Evolutionary conservation across 2,888 invertebrate species (phyloP), one percentile per base, ranked within the genome.

Genomic region (Marasmarcha lunaedactyla): DNA sequence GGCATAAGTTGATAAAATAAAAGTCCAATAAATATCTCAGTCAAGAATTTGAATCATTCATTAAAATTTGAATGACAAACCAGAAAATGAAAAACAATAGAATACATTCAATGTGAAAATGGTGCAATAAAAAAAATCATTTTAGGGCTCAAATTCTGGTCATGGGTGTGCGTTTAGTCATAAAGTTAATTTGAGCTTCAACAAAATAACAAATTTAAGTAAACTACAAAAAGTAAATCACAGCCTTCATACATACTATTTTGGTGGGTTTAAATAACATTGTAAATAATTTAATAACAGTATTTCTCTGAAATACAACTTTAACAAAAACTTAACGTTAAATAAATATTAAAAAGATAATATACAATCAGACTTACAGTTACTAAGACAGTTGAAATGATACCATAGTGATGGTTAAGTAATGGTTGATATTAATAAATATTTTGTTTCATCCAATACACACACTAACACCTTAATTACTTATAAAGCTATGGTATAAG

Each of bases 191-290:
- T 5, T 20, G 20, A 20, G 20, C 20, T 20, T 7, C 51, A 60
- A 52, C 42, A 51, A 57, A 62, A 55, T 41, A 58, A 60, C 54
- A 59, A 63, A 72, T 72, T 69, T 64, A 60, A 56, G 70, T 67
- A 71, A 68, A 58, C 59, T 57, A 60, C 59, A 64, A 58, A 73
- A 78, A 77, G 57, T 61, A 72, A 77, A 65, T 81, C 81, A 81
- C 81, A 81, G 81, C 81, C 79, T 63, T 72, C 54, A 71, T 57
- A 69, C 52, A 70, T 58, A 51, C 53, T 57, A 58, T 55, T 49
- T 46, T 45, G 37, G 34, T 26, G 42, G 40, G 45, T 45, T 44
- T 39, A 42, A 43, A 43, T 6, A 12, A 14, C n/a, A 11, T 11
- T 12, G 7, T 11, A 9, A 33, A 12, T 13, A 13, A 13, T 9